Conservation (phyloP, 1,140 invertebrate species). For the Euura lappo region DNA sequence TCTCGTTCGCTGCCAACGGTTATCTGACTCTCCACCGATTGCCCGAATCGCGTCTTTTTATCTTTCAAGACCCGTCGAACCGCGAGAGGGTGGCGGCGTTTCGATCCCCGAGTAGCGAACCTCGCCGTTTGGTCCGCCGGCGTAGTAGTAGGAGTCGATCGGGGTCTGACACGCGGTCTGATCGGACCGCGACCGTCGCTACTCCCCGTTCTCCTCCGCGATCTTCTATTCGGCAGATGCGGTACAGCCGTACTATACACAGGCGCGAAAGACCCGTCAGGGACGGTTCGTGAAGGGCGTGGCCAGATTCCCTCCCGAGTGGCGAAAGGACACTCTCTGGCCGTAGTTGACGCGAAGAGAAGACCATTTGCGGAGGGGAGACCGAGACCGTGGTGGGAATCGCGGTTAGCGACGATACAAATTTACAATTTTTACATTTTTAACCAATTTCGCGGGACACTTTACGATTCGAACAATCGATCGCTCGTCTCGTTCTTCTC, state of each 20-base stretch:
- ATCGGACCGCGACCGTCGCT: background rate
- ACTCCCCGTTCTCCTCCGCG: background rate
- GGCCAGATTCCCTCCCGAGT: background rate
- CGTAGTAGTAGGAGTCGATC: background rate
- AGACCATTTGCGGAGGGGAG: background rate
- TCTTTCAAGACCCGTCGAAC: no score
- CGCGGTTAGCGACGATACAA: background rate
- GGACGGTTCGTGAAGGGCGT: slow-evolving; percentile 1
- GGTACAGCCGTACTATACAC: background rate
- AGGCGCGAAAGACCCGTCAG: background rate
- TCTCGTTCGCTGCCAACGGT: no score
- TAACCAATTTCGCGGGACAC: no score
- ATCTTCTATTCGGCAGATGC: background rate
- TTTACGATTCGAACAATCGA: background rate
- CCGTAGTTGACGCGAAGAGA: background rate
- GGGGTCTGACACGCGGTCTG: background rate
- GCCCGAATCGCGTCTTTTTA: no score
- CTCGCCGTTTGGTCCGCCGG: background rate
- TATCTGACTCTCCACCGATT: no score
- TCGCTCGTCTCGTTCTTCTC: background rate
- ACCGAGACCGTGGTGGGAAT: background rate
- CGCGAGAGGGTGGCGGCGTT: no score
- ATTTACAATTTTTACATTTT: no score
- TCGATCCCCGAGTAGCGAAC: background rate
- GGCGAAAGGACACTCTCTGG: background rate